These are phyloP conservation scores for Plebejus argus DNA, from an alignment of 2,888 invertebrate genomes.

Conservation along the genomic window DNA sequence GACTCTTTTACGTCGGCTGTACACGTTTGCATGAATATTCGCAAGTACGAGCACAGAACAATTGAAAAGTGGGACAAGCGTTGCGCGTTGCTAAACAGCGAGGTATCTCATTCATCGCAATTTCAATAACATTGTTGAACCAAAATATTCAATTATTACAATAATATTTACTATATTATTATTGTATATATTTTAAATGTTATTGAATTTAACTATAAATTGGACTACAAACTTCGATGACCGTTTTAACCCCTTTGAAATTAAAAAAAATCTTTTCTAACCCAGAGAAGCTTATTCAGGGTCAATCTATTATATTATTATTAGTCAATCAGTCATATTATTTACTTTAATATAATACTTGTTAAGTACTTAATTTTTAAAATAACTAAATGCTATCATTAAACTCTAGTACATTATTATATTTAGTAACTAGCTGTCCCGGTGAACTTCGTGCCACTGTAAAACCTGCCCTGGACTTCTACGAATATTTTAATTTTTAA, in stretches of 20 bases:
- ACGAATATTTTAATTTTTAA: too few relatives aligned
- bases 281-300: too few relatives aligned
- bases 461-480: too few relatives aligned
- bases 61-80: conserved; percentile 7
- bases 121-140: background rate
- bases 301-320: too few relatives aligned
- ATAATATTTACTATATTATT: background rate
- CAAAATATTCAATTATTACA: background rate
- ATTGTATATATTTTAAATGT: background rate
- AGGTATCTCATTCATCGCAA: background rate
- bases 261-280: background rate
- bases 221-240: background rate
- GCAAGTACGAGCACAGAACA: conserved; percentile 5
- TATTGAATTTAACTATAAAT: background rate
- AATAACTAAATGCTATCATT: background rate
- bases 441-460: too few relatives aligned
- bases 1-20: background rate
- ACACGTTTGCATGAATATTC: background rate
- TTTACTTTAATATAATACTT: too few relatives aligned
- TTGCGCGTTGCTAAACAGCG: conserved; percentile 22
- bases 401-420: background rate
- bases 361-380: too few relatives aligned
- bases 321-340: too few relatives aligned
- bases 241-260: background rate
- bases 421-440: too few relatives aligned